These are phyloP conservation scores for Lordiphosa clarofinis DNA, from an alignment of 1,140 invertebrate species.

Conservation along the genomic window DNA sequence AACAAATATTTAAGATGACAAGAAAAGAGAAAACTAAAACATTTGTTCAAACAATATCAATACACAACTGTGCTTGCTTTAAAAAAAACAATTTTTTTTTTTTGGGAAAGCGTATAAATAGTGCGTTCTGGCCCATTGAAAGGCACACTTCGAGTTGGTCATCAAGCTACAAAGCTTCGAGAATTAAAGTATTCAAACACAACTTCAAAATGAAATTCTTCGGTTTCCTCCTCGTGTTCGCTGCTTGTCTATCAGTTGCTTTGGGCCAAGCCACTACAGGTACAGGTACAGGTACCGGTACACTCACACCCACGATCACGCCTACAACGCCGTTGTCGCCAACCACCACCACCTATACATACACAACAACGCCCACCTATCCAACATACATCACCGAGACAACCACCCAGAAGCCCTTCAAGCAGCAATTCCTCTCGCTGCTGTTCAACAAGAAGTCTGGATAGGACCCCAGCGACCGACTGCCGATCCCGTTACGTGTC, in stretches of 20 bases:
- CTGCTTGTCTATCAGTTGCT: constrained; percentile 6
- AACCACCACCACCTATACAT: constrained; percentile 24
- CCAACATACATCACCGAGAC: not conserved
- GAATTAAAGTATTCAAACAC: not conserved
- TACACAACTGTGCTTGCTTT: constrained; percentile 8
- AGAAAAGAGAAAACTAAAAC: constrained; percentile 17
- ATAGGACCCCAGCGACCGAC: constrained; percentile 22
- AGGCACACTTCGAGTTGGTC: constrained; percentile 47
- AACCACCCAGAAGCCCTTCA: constrained; percentile 53
- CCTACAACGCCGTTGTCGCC: constrained; percentile 5
- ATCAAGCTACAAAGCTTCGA: constrained; percentile 25
- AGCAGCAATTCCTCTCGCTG: constrained; percentile 59
- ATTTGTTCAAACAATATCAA: constrained; percentile 52
- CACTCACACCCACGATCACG: not conserved
- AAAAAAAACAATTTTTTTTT: not conserved
- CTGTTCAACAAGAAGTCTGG: constrained; percentile 64
- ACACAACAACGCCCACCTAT: constrained; percentile 19
- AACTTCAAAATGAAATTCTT: constrained; percentile 50
- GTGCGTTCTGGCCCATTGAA: constrained; percentile 3
- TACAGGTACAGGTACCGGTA: too few relatives aligned
- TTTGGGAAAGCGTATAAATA: constrained; percentile 42
- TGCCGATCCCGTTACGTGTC: constrained; percentile 12
- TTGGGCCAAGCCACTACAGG: not conserved
- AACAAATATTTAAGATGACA: constrained; percentile 35
- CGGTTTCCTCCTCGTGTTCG: constrained; percentile 34